phyloP scores from a whole-genome alignment of 1,140 invertebrate genomes.

The Drosophila sp. region DNA sequence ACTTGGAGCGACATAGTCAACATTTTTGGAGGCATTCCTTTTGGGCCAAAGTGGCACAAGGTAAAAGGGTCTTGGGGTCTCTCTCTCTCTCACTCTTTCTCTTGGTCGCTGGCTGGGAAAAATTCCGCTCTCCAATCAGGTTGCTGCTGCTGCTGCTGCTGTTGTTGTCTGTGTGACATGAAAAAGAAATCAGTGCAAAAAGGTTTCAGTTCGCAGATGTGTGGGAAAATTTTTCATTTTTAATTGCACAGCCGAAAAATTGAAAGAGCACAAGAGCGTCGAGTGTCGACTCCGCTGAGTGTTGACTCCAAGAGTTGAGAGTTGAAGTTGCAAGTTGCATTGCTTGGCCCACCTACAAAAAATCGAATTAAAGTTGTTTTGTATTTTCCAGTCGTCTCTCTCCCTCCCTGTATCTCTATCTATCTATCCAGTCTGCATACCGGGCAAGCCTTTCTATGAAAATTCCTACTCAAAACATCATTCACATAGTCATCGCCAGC shows the following conservation, averaged over 20 bases:
- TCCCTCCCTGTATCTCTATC: not conserved
- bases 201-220: slow-evolving; percentile 58
- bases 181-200: slow-evolving; percentile 80
- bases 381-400: not conserved
- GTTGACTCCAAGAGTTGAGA: not conserved
- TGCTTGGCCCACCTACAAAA: slow-evolving; percentile 51
- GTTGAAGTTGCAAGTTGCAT: not conserved
- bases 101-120: slow-evolving; percentile 61
- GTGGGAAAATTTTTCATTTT: slow-evolving; percentile 82
- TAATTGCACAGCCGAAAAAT: slow-evolving; percentile 77
- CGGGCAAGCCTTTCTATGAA: slow-evolving; percentile 75
- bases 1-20: slow-evolving; percentile 63
- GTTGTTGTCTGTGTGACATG: slow-evolving; percentile 57
- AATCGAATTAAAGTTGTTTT: slow-evolving; percentile 13
- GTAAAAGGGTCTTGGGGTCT: slow-evolving; percentile 45
- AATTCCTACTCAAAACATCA: slow-evolving; percentile 60
- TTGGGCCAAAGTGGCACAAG: slow-evolving; percentile 76
- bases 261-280: slow-evolving; percentile 43
- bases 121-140: slow-evolving; percentile 79
- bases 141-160: slow-evolving; percentile 59
- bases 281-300: not conserved
- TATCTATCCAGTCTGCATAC: slow-evolving; percentile 69
- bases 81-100: not conserved
- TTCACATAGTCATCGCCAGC: slow-evolving; percentile 9
- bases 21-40: slow-evolving; percentile 71